Evolutionary conservation across 2,888 invertebrate species (phyloP), one percentile per base, ranked within the genome.

Genomic region (Rosalia funebris): DNA sequence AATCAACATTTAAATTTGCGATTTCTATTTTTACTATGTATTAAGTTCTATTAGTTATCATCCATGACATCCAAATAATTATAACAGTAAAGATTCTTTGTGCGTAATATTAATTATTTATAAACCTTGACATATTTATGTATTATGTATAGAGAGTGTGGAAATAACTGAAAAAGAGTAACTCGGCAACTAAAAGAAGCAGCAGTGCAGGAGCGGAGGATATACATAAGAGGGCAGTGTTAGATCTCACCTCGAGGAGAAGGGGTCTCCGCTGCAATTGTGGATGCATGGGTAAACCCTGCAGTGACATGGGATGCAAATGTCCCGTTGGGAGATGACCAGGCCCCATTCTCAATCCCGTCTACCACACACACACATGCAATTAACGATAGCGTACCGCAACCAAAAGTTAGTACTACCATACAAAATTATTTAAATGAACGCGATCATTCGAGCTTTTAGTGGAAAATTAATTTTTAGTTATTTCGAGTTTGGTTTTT

Each of bases 221-320:
- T 48, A 50, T 62, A 63, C 66, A 65, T 50, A 56, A 65, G 63
- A 57, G 65, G 65, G 66, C 56, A 62, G 34, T 57, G 60, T 58
- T 57, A 65, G 70, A 71, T 78, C 89, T 91, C 89, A 92, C 92
- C 92, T 92, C 91, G 84, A 92, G 87, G 84, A 92, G 89, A 85
- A 92, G 87, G 83, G 92, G 89, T 84, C 91, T 89, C 82, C 88
- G 86, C 83, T 77, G 76, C 72, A 76, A 71, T 67, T 77, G 78
- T 68, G 76, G 76, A 70, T 75, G 75, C 72, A 76, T 68, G 64
- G 77, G 76, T 66, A 75, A 70, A 72, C 85, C 85, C 70, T 85
- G 84, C 71, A 82, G 83, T 70, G 83, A 83, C 70, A 77, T 73
- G 74, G 82, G 81, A 78, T 79, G 81, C 75, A 79, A 71, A 76